Evolutionary conservation across 2,888 invertebrate species (phyloP), one percentile per base, ranked within the genome.

Genomic region (Stegana nigrithorax): DNA sequence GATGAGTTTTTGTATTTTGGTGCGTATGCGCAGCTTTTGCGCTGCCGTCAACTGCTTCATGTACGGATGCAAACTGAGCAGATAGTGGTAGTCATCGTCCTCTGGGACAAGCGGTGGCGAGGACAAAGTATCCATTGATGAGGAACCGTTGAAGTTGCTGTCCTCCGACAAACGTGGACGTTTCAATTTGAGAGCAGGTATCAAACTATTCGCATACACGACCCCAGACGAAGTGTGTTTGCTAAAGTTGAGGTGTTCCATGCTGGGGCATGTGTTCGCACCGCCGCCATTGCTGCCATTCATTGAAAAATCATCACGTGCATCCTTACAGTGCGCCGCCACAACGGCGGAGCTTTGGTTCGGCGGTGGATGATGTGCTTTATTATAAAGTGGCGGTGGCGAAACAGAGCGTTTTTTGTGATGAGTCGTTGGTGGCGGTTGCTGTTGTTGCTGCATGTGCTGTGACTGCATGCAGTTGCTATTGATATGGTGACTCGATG

Each of bases 1-100:
- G 51, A 86, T 85, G 60, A 86, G 69, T 67, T 85, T 86, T 70
- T 86, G 86, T 71, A 86, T 86, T 78, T 85, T 85, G 67, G 85
- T 86, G 65, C 86, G 83, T 59, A 85, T 82, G 59, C 84, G 76
- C 53, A 86, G 67, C 64, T 86, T 86, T 62, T 86, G 85, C n/a
- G 85, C 81, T 0, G 84, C 82, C 55, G 81, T 82, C 60, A 86
- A 65, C 60, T 85, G 83, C 50, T 83, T 84, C 84, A 86, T 85
- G 65, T 85, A 86, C 8, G 86, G 86, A 78, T 86, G 85, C 45
- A 86, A 69, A 47, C 85, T 85, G 27, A 86, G 72, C 65, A 86
- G 72, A 63, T 85, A 86, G 64, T 85, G 84, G 67, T 85, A 85
- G 63, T 86, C 86, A 72, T 86, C 86, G 62, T 86, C 85, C 63